phyloP scores from a whole-genome alignment of 2,888 invertebrate species.

The Agriopis leucophaearia region DNA sequence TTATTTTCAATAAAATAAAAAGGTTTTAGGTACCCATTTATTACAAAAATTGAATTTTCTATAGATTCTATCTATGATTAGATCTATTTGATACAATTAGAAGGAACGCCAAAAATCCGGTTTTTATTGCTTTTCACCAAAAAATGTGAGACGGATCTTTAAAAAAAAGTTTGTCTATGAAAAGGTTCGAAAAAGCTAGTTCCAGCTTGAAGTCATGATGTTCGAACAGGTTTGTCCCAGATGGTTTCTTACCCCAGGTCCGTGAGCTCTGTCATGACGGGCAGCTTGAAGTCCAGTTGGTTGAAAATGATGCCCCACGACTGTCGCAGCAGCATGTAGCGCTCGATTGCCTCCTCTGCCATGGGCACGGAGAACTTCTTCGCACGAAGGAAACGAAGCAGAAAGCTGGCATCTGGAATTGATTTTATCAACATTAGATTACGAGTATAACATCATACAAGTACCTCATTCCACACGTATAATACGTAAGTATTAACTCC shows the following conservation, averaged over 20 bases:
- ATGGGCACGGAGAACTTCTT: constrained; percentile 93
- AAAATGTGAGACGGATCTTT: too few species aligned
- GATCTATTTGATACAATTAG: too few species aligned
- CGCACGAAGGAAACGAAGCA: constrained; percentile 91
- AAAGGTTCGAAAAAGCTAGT: too few species aligned
- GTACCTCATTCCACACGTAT: neutral
- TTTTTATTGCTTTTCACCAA: too few species aligned
- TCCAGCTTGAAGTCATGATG: too few species aligned
- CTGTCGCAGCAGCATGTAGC: constrained; percentile 91
- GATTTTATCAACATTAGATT: neutral
- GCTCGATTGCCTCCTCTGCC: constrained; percentile 92
- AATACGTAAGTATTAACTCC: too few species aligned
- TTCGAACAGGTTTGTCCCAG: neutral
- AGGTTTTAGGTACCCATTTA: too few species aligned
- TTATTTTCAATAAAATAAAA: too few species aligned
- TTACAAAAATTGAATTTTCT: too few species aligned
- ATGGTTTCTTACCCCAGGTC: constrained; percentile 87
- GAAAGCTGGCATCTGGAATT: constrained; percentile 87
- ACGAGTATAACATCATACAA: neutral
- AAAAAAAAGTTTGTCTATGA: too few species aligned
- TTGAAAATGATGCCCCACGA: constrained; percentile 92
- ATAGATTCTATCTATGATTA: too few species aligned
- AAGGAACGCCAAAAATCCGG: too few species aligned
- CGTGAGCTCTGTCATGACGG: constrained; percentile 90
- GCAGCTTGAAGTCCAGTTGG: constrained; percentile 90